Conservation (phyloP, 2,888 invertebrate genomes). For the Orthosia cruda region DNA sequence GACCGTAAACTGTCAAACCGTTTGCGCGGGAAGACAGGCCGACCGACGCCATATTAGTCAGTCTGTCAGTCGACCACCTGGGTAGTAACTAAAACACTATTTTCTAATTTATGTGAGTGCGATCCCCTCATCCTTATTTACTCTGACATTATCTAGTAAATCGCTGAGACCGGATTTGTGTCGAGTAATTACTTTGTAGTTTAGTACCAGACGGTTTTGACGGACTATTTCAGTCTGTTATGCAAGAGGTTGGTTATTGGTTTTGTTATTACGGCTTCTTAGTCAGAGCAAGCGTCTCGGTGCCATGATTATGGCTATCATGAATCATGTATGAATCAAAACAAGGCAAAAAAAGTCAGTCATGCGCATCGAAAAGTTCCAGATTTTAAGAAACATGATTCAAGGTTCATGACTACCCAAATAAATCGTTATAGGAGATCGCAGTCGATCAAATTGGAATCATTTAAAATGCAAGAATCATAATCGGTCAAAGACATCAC, state of each 20-base stretch:
- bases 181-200: slow-evolving; percentile 50
- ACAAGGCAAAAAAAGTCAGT: slow-evolving; percentile 16
- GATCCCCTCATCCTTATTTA: slow-evolving; percentile 61
- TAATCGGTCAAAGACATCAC: slow-evolving; percentile 35
- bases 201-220: slow-evolving; percentile 41
- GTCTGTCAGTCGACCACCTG: slow-evolving; percentile 62
- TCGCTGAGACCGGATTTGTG: slow-evolving; percentile 52
- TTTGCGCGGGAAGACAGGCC: slow-evolving; percentile 43
- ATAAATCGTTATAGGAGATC: neutral
- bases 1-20: slow-evolving; percentile 64
- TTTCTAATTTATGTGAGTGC: slow-evolving; percentile 73
- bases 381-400: slow-evolving; percentile 19
- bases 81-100: slow-evolving; percentile 71
- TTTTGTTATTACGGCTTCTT: slow-evolving; percentile 25
- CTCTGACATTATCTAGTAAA: slow-evolving; percentile 60
- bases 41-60: slow-evolving; percentile 59
- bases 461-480: neutral
- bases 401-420: slow-evolving; percentile 6
- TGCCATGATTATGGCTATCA: neutral
- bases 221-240: slow-evolving; percentile 36
- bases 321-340: slow-evolving; percentile 31
- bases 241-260: slow-evolving; percentile 20
- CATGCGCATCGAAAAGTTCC: slow-evolving; percentile 18
- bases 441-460: neutral
- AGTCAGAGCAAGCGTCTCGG: slow-evolving; percentile 23